phyloP scores from a whole-genome alignment of 2,113 vertebrate species.

The Tyrannus savana region DNA sequence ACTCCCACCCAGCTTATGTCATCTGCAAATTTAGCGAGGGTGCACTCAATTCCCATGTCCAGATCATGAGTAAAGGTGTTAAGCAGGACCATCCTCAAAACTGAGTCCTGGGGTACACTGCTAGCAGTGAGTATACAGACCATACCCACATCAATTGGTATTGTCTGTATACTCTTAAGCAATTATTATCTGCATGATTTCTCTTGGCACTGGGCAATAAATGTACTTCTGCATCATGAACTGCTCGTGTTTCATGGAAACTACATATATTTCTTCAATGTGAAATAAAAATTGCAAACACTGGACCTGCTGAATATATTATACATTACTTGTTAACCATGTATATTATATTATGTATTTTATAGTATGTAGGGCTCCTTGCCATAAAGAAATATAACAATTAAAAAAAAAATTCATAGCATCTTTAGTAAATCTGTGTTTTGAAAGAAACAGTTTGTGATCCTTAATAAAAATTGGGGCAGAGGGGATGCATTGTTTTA shows the following conservation, averaged over 20 bases:
- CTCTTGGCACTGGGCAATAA: background rate
- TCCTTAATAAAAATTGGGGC: background rate
- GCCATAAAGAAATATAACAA: background rate
- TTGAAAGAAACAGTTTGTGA: background rate
- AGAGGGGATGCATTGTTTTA: accelerated
- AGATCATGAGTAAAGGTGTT: background rate
- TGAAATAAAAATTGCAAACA: background rate
- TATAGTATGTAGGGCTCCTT: background rate
- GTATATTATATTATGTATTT: background rate
- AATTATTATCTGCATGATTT: background rate
- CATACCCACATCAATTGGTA: background rate
- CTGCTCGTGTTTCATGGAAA: background rate
- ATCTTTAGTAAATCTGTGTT: background rate
- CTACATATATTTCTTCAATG: background rate
- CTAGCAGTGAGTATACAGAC: background rate
- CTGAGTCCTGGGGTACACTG: background rate
- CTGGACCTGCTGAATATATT: background rate
- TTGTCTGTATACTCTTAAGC: background rate
- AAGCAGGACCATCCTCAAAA: background rate
- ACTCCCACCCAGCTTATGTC: background rate
- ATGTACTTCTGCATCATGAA: background rate
- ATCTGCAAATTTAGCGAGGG: background rate
- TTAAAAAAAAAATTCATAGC: background rate
- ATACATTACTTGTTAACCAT: background rate
- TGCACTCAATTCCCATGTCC: background rate